These are phyloP conservation scores for Andrena minutula DNA, from an alignment of 2,888 invertebrate genomes.

Conservation along the genomic window DNA sequence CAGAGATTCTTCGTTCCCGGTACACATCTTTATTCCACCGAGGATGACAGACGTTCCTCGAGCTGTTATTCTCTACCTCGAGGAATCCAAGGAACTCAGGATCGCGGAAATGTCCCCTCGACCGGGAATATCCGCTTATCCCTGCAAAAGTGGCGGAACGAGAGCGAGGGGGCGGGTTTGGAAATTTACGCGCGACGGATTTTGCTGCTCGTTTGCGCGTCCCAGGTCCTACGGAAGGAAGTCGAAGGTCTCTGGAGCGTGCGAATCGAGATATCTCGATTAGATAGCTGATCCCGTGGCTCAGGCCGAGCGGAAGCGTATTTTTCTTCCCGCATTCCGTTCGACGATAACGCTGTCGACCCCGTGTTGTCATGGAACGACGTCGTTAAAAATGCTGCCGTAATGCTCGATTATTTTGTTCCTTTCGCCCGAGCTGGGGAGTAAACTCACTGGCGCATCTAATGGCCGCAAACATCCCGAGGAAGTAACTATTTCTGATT, in stretches of 20 bases:
- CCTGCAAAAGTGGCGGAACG: constrained; percentile 34
- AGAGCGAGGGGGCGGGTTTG: constrained; percentile 30
- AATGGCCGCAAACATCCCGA: too few species aligned
- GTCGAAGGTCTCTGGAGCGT: constrained; percentile 66
- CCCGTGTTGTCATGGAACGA: not conserved
- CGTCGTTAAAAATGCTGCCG: constrained; percentile 4
- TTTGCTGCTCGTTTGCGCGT: constrained; percentile 69
- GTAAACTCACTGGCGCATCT: too few species aligned
- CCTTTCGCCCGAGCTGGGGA: too few species aligned
- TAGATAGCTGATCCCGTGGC: constrained; percentile 55
- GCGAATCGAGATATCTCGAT: constrained; percentile 66
- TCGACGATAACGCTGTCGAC: constrained; percentile 8
- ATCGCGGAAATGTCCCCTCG: constrained; percentile 51
- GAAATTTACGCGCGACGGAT: constrained; percentile 73
- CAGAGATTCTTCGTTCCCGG: not conserved
- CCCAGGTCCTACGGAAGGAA: constrained; percentile 54
- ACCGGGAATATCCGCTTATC: constrained; percentile 60
- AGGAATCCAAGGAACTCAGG: constrained; percentile 58
- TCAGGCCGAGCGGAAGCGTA: constrained; percentile 49
- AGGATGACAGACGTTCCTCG: constrained; percentile 39
- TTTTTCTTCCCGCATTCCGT: constrained; percentile 47
- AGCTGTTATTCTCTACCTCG: constrained; percentile 14
- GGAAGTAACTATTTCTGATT: too few species aligned
- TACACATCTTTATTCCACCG: not conserved
- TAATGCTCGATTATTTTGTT: not conserved